A percentile compares a stretch with the other conserved stretches of the same genome.
These are phyloP conservation scores for Phoxinus phoxinus DNA, from an alignment of 2,113 vertebrate genomes.

Conservation along the genomic window DNA sequence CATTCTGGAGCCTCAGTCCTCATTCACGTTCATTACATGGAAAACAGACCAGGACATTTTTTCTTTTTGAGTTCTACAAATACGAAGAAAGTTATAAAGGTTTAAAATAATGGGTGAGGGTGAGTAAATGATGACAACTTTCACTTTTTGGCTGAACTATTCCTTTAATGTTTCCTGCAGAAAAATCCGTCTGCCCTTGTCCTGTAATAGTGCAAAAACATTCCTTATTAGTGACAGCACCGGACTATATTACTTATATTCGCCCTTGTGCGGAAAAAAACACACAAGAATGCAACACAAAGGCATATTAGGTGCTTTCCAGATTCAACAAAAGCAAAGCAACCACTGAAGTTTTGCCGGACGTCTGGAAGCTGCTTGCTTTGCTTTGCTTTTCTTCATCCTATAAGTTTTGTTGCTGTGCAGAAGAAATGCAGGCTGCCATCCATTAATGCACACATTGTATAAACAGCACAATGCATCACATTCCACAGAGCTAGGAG, in stretches of 20 bases:
- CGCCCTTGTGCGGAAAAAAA: not conserved
- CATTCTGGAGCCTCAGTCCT: not conserved
- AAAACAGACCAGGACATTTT: not conserved
- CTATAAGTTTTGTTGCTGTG: slow-evolving; percentile 83
- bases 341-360: slow-evolving; percentile 37
- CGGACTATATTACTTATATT: not conserved
- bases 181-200: not conserved
- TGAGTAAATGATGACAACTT: slow-evolving; percentile 5
- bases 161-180: not conserved
- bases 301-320: slow-evolving; percentile 26
- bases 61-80: not conserved
- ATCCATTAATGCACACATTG: slow-evolving; percentile 96
- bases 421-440: slow-evolving; percentile 91
- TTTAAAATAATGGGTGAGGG: not conserved
- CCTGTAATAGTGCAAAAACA: not conserved
- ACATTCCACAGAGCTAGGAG: slow-evolving; percentile 96
- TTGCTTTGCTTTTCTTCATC: slow-evolving; percentile 24
- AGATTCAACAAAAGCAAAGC: slow-evolving; percentile 36
- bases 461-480: slow-evolving; percentile 98
- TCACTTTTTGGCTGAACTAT: not conserved
- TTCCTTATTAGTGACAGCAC: slow-evolving; percentile 18
- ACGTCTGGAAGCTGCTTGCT: slow-evolving; percentile 71
- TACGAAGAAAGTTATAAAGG: not conserved
- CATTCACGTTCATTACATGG: not conserved
- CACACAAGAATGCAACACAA: slow-evolving; percentile 35